Conservation (phyloP, 2,888 invertebrate genomes). For the Conus canariensis region DNA sequence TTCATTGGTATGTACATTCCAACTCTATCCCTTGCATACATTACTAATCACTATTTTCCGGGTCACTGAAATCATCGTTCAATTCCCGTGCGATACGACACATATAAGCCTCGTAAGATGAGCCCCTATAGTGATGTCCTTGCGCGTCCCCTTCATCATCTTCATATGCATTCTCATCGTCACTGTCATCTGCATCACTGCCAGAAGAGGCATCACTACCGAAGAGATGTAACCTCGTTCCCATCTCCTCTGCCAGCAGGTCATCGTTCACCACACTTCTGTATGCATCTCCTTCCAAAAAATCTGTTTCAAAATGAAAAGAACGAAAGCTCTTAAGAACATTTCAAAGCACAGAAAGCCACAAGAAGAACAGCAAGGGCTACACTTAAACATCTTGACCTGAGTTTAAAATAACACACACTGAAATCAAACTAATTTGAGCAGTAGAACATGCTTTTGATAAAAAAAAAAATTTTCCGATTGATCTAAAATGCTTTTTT, state of each 20-base stretch:
- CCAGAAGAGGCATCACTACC: conserved; percentile 14
- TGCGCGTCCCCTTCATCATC: conserved; percentile 7
- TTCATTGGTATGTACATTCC: too few relatives aligned
- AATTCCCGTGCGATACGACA: not conserved
- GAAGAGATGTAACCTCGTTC: not conserved
- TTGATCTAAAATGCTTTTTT: too few relatives aligned
- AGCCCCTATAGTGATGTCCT: not conserved
- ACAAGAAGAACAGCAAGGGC: not conserved
- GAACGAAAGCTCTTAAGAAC: not conserved
- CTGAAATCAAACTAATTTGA: too few relatives aligned
- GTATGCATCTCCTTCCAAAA: not conserved
- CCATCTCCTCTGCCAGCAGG: conserved; percentile 2
- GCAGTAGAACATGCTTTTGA: too few relatives aligned
- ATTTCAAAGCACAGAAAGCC: not conserved
- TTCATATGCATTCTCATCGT: conserved; percentile 29
- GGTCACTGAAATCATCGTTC: not conserved
- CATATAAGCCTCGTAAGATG: not conserved
- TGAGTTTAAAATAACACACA: too few relatives aligned
- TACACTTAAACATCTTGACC: not conserved
- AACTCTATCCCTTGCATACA: too few relatives aligned
- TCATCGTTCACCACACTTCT: not conserved
- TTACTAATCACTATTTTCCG: not conserved
- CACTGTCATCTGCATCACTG: conserved; percentile 44
- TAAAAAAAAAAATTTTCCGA: too few relatives aligned
- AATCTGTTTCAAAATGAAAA: not conserved